Evolutionary conservation across 2,888 invertebrate genomes (phyloP).

Genomic region (Gymnocheta viridis): DNA sequence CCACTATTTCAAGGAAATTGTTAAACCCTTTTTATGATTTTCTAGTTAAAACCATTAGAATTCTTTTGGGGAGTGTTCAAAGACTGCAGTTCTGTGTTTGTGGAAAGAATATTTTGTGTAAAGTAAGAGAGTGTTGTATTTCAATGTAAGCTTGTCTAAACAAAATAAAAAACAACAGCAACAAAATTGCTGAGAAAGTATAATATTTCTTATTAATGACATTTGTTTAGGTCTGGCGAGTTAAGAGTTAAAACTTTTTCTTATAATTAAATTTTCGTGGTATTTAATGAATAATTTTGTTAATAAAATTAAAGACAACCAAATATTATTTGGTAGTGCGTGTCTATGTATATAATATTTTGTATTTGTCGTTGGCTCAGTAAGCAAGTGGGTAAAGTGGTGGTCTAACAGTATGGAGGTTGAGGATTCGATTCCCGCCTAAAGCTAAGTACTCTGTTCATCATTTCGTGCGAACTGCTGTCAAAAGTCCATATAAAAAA

Average conservation of each 20-base stretch:
- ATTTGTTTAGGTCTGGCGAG: conserved; percentile 72
- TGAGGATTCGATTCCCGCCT: no score
- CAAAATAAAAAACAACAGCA: background rate
- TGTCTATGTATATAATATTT: no score
- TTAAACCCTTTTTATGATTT: conserved; percentile 54
- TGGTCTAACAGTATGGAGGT: no score
- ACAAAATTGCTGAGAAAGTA: conserved; percentile 54
- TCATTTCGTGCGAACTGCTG: no score
- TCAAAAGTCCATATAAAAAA: no score
- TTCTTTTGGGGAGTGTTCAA: conserved; percentile 45
- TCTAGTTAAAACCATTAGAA: conserved; percentile 24
- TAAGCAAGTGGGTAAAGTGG: no score
- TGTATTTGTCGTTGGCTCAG: no score
- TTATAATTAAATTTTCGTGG: conserved; percentile 58
- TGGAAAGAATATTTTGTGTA: background rate
- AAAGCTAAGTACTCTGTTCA: no score
- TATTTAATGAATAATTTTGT: conserved; percentile 20
- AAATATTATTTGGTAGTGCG: background rate
- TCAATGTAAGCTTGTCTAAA: conserved; percentile 62
- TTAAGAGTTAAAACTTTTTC: conserved; percentile 53
- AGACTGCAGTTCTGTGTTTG: background rate
- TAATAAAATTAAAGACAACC: background rate
- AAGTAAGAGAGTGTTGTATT: conserved; percentile 50
- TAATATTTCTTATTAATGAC: conserved; percentile 76
- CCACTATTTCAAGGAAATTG: conserved; percentile 25